These are phyloP conservation scores for Enteromius unitaeniatus DNA, from an alignment of 2,797 vertebrate genomes.

Conservation along the genomic window DNA sequence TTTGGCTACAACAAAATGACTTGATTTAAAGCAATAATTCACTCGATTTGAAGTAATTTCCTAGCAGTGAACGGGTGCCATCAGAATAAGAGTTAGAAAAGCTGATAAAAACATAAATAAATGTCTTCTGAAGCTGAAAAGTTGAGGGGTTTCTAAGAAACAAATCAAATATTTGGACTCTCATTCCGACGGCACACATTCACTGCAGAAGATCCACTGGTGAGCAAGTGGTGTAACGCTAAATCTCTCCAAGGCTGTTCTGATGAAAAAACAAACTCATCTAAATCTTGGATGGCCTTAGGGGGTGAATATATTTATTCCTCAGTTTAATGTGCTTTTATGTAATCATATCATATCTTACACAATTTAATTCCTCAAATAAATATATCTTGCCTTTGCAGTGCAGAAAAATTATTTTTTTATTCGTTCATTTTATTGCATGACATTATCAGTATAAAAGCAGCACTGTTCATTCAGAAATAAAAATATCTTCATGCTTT, in stretches of 20 bases:
- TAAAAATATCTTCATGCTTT: neutral
- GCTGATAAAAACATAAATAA: neutral
- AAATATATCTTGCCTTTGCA: neutral
- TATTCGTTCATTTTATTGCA: neutral
- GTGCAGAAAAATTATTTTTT: neutral
- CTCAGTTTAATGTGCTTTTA: constrained; percentile 4
- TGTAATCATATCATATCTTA: neutral
- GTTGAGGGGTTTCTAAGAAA: neutral
- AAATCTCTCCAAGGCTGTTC: neutral
- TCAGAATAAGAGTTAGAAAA: neutral
- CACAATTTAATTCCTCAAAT: neutral
- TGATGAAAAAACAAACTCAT: neutral
- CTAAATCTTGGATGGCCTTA: neutral
- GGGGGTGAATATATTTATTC: neutral
- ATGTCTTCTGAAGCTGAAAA: neutral
- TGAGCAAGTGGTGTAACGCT: neutral
- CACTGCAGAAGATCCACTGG: neutral
- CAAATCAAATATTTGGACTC: neutral
- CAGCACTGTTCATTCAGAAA: neutral
- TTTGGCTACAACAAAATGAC: neutral
- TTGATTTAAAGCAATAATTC: neutral
- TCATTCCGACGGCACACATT: neutral
- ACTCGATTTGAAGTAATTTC: neutral
- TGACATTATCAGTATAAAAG: neutral
- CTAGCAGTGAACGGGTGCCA: neutral